A percentile compares a stretch with the other conserved stretches of the same genome.
Conservation (phyloP, 2,888 invertebrate species). For the Elegia similella region DNA sequence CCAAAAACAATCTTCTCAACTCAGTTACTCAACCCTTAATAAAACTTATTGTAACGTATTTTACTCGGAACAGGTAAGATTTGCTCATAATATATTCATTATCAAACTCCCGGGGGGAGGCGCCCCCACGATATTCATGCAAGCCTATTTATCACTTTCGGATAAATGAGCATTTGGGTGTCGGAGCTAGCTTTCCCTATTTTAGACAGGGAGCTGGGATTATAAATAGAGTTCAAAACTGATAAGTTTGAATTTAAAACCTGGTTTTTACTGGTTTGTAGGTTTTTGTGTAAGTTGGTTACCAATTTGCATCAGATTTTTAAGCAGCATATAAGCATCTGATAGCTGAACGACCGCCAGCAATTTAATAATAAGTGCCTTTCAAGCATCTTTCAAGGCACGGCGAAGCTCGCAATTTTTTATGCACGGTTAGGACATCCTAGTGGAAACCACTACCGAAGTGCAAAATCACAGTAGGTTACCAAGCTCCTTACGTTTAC, state of each 20-base stretch:
- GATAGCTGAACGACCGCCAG: no score
- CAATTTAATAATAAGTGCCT: no score
- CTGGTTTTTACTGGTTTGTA: no score
- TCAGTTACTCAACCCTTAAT: slow-evolving; percentile 9
- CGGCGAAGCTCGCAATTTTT: no score
- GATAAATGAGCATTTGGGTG: slow-evolving; percentile 67
- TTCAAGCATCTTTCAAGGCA: no score
- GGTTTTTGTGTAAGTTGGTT: no score
- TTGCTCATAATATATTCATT: slow-evolving; percentile 68
- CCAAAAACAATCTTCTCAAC: slow-evolving; percentile 9
- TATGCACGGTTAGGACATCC: no score
- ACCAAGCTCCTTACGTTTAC: no score
- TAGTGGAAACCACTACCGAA: no score
- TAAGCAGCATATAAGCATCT: no score
- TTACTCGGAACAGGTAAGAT: slow-evolving; percentile 42
- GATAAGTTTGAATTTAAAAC: background rate
- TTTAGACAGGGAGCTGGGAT: slow-evolving; percentile 28
- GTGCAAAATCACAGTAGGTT: no score
- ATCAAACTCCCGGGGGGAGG: slow-evolving; percentile 33
- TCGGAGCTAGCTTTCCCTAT: slow-evolving; percentile 40
- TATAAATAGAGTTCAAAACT: background rate
- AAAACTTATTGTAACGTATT: slow-evolving; percentile 18
- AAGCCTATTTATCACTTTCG: slow-evolving; percentile 72
- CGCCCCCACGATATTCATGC: slow-evolving; percentile 49
- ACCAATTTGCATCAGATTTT: no score